phyloP scores from a whole-genome alignment of 2,113 vertebrate genomes.

The Pachypanchax playfairii region DNA sequence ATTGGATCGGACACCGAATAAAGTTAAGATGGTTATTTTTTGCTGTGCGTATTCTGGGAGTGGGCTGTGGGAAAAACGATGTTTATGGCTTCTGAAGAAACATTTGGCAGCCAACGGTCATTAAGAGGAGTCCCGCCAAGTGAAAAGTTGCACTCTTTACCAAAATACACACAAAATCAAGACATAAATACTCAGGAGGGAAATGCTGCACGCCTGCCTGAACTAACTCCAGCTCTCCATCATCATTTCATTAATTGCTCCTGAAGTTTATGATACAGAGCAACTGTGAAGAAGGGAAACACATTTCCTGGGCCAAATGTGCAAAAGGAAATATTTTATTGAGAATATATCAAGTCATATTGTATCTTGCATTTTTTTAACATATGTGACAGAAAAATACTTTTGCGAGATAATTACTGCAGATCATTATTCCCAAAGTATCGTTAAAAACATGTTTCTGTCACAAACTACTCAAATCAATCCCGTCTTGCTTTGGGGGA shows the following conservation, averaged over 20 bases:
- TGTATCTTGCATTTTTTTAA: slow-evolving; percentile 32
- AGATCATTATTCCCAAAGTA: slow-evolving; percentile 19
- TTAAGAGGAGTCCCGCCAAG: slow-evolving; percentile 76
- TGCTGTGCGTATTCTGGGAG: slow-evolving; percentile 72
- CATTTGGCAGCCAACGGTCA: slow-evolving; percentile 75
- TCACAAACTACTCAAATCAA: background rate
- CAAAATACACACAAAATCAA: slow-evolving; percentile 70
- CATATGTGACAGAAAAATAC: slow-evolving; percentile 11
- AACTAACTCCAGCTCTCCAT: slow-evolving; percentile 70
- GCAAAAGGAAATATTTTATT: slow-evolving; percentile 42
- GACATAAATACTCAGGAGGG: slow-evolving; percentile 72
- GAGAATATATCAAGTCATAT: slow-evolving; percentile 24
- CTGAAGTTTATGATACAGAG: slow-evolving; percentile 69
- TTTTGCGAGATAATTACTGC: background rate
- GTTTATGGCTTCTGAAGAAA: slow-evolving; percentile 72
- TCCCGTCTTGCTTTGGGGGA: background rate
- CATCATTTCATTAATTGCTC: slow-evolving; percentile 76
- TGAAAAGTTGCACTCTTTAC: slow-evolving; percentile 76
- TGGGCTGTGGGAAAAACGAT: slow-evolving; percentile 67
- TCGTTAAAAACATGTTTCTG: background rate
- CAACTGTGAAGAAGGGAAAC: slow-evolving; percentile 61
- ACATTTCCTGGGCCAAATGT: slow-evolving; percentile 61
- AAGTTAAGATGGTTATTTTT: slow-evolving; percentile 72
- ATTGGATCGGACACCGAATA: slow-evolving; percentile 78
- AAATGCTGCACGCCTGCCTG: slow-evolving; percentile 67